Conservation (phyloP, 2,888 invertebrate species). For the Drosophila recens region DNA sequence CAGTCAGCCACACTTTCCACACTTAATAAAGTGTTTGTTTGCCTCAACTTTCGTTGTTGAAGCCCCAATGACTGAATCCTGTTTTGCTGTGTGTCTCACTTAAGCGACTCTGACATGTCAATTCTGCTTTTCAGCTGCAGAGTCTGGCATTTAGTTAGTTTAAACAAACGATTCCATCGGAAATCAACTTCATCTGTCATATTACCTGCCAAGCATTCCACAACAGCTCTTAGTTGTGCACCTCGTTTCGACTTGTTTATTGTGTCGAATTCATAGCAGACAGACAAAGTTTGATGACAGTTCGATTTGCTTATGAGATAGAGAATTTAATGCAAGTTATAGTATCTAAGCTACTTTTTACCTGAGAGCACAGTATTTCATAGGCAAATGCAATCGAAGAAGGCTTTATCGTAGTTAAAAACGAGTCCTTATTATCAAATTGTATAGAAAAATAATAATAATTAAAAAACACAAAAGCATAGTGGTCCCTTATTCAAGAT, state of each 20-base stretch:
- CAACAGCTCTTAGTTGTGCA: background rate
- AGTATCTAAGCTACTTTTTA: too few relatives aligned
- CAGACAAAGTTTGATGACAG: too few relatives aligned
- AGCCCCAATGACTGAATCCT: constrained; percentile 15
- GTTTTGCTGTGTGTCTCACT: constrained; percentile 25
- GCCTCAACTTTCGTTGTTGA: constrained; percentile 44
- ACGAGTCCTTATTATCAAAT: too few relatives aligned
- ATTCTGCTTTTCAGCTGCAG: constrained; percentile 5
- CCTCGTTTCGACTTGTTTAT: background rate
- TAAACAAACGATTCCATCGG: constrained; percentile 1
- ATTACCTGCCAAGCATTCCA: background rate
- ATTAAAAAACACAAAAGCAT: too few relatives aligned
- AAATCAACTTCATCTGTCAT: constrained; percentile 13
- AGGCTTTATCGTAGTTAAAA: too few relatives aligned
- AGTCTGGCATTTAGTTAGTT: background rate
- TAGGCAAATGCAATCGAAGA: too few relatives aligned
- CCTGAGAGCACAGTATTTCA: too few relatives aligned
- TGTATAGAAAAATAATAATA: too few relatives aligned
- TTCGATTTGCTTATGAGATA: too few relatives aligned
- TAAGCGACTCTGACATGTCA: constrained; percentile 30
- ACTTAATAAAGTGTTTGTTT: constrained; percentile 69
- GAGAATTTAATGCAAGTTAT: too few relatives aligned
- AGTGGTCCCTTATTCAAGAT: too few relatives aligned
- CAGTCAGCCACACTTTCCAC: constrained; percentile 28
- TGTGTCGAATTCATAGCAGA: background rate